Base-by-base conservation (phyloP, 2,888 invertebrate species). In the Petrolisthes cinctipes region DNA sequence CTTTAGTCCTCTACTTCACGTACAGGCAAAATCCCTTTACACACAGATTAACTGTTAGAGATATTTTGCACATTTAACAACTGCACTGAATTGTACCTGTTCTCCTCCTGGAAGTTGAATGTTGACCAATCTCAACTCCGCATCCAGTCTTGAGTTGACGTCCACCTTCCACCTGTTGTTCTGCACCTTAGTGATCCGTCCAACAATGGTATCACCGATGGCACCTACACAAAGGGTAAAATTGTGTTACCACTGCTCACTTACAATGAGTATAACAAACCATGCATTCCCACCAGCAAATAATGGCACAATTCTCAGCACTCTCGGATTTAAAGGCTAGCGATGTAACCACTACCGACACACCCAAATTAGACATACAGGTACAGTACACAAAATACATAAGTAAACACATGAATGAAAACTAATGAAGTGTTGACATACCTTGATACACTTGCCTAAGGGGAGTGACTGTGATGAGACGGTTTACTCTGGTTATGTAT, bases 121-220 rank as follows among this genome's bases (percentile, higher is more conserved):
- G 61, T 98, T 97, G 0, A 98, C 97, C 23, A 99, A 93, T 89
- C 97, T 94, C 14, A 99, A 94, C 76, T 97, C 94, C 0, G 98
- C 92, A 96, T 98, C 97, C 7, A 94, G 93, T 85, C 97, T 95
- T 0, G 98, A 96, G 93, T 98, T 98, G 0, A 97, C 97, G 92
- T 99, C 97, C 3, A 99, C 97, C 93, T 97, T 97, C 99, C 99
- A 99, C 56, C 94, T 91, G 83, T 92, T 92, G 82, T 92, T 92
- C 92, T 98, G 98, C 0, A 99, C 97, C 93, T 99, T 98, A 0
- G 96, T 95, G 56, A 99, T 96, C 82, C 99, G 94, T 0, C 98
- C 99, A 5, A 99, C 97, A 11, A 99, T 95, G 2, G 99, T 98
- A 93, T 99, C 99, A 0, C 99, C 99, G 85, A 99, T 97, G 94